Base-by-base conservation (phyloP, 2,113 vertebrate genomes). In the Epinephelus cyanopodus region DNA sequence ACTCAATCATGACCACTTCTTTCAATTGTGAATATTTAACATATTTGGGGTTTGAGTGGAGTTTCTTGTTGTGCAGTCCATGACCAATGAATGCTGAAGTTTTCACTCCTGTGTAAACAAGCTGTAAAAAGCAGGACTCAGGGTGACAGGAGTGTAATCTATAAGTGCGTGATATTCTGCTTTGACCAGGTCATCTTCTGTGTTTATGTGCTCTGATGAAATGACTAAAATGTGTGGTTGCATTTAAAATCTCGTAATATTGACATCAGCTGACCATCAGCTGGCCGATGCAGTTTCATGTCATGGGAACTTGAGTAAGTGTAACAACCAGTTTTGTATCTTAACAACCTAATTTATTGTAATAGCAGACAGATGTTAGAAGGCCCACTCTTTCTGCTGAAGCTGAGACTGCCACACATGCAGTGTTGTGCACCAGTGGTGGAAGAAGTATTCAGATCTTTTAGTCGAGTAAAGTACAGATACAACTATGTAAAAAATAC, bases 361-460 rank as follows among this genome's bases (percentile, higher is more conserved):
- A 83, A 89, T 71, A 13, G 53, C 6, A 63, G 58, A 48, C 77
- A 81, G 72, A 77, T 83, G 83, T 68, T 17, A 67, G 23, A 53
- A 25, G 19, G 6, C 29, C 17, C 29, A 27, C 60, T 62, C 53
- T 63, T 6, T 45, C 23, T 6, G 56, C n/a, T 18, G 27, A 62
- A 18, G 45, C 74, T 69, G 48, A 76, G 29, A 33, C 18, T 45
- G 15, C 5, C 60, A 0, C 23, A 61, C 29, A 47, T 33, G 29
- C 63, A 0, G 8, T n/a, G 52, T 45, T 76, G 53, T 61, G 71
- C 69, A 53, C 56, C 37, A 19, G 29, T 29, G 29, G 69, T 14
- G 15, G n/a, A 25, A 45, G 3, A 57, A 14, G n/a, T 42, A 29
- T 61, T 48, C 39, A 29, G 23, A 33, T 73, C 17, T 29, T 60